Base-by-base conservation (phyloP, 2,888 invertebrate species). In the Heliconius ismenius region DNA sequence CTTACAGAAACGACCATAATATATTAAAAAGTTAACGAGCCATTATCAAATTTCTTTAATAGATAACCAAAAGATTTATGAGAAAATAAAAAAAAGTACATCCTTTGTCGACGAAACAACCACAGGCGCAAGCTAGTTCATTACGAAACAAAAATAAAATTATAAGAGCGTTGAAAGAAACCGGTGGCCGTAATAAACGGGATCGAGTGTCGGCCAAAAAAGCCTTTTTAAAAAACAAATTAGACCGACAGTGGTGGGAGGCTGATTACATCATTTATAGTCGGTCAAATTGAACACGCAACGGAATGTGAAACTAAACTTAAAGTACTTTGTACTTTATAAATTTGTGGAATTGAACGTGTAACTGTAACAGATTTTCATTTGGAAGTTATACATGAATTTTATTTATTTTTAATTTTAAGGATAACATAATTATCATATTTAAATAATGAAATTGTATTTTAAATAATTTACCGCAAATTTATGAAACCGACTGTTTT, bases 141-240 rank as follows among this genome's bases (percentile, higher is more conserved):
- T 82, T 80, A 78, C 80, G 77, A 74, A 81, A 81, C 78, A 73
- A 82, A 76, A 58, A 70, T 76, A 70, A 82, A 83, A 82, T 76
- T 58, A 58, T n/a, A 58, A 58, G 79, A 80, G 76, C 75, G 73
- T 79, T 83, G 80, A 81, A 83, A 81, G 82, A 80, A 81, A 81
- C 81, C 82, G 83, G 81, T 82, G 81, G 82, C 81, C 82, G 81
- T 83, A 85, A 87, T 84, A 83, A 87, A 86, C 82, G 86, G 80
- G 83, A 86, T 87, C 84, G 81, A 82, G 85, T 86, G 85, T 83
- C 85, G 79, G 62, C 68, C 67, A 80, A 80, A 81, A 81, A 78
- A 80, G 75, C 58, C 21, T 49, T 69, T 72, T 75, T 73, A 68
- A 76, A 77, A 74, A 82, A 81, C 77, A 77, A 79, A 82, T 80